Evolutionary conservation across 2,113 vertebrate genomes (phyloP), one percentile per base, ranked within the genome.

Genomic region (Phylloscopus trochiloides): DNA sequence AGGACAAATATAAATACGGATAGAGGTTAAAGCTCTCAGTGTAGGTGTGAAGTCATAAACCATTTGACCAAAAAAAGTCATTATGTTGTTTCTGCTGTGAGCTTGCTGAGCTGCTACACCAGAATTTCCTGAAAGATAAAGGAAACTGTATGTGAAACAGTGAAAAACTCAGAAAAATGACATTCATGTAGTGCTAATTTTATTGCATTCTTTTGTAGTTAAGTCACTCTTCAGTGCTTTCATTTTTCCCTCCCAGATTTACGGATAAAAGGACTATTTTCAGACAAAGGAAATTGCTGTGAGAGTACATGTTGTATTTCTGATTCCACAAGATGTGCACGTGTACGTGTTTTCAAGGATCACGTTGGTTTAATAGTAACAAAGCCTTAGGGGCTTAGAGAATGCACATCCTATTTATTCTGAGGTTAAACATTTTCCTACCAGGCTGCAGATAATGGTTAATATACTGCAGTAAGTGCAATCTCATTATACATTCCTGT

Each of bases 1-100:
- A 98, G 97, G 97, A 97, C 97, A 98, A 96, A 97, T 97, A 97
- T 97, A 98, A 98, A 98, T 97, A 97, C 29, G 89, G 97, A 96
- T 95, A 93, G 97, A 97, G 97, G 97, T 97, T 98, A 98, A 98
- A 98, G 96, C 84, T 94, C 92, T 96, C 94, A 58, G 92, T 94
- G 38, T 94, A 97, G 97, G 96, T 97, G 95, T 95, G 96, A 97
- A 98, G 88, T 96, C 94, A 95, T 96, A 98, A 97, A 97, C 96
- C 96, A 97, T 91, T 94, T 97, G 96, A 97, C 91, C 83, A 40
- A 96, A 93, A 96, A 85, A 97, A 96, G 93, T 92, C 94, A 97
- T 96, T 97, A 94, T 95, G 87, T 96, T 97, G 95, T 96, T 97
- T 98, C 96, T 97, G 86, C 96, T 97, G 92, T 67, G 90, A 94